Evolutionary conservation across 1,140 invertebrate genomes (phyloP).

Genomic region (Hetaerina americana): DNA sequence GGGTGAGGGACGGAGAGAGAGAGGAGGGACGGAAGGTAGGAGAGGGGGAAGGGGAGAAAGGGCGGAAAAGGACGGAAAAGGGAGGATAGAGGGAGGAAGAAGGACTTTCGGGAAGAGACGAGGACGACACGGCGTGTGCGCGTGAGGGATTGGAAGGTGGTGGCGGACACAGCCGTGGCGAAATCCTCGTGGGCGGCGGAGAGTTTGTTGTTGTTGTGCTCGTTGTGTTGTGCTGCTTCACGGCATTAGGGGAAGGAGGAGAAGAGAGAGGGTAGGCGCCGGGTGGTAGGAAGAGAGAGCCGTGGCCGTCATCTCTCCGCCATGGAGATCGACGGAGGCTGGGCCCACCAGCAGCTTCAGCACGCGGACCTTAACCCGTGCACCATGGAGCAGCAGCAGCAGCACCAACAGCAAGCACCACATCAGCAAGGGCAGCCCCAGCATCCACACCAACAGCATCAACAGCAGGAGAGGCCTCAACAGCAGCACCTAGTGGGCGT

Average conservation of each 20-base stretch:
- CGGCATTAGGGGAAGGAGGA: neutral
- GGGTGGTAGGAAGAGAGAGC: constrained; percentile 2
- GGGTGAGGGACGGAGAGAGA: constrained; percentile 11
- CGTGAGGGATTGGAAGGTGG: neutral
- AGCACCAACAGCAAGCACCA: neutral
- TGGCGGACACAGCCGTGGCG: neutral
- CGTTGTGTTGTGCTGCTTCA: constrained; percentile 13
- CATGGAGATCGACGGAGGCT: constrained; percentile 20
- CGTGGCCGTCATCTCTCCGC: constrained; percentile 14
- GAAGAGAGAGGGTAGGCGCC: neutral
- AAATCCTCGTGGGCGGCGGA: constrained; percentile 12
- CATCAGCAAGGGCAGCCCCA: constrained; percentile 13
- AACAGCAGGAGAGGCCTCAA: constrained; percentile 13
- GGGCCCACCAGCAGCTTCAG: neutral
- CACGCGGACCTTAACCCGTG: neutral
- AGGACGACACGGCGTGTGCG: constrained; percentile 9
- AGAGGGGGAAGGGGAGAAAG: constrained; percentile 17
- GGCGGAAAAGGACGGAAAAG: too few species aligned
- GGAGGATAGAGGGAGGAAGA: constrained; percentile 5
- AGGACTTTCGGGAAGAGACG: constrained; percentile 17
- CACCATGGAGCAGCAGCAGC: neutral
- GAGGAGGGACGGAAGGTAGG: constrained; percentile 14
- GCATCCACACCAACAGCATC: neutral
- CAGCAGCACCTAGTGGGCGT: constrained; percentile 18
- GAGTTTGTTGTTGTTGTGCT: constrained; percentile 2